phyloP scores from a whole-genome alignment of 2,888 invertebrate species.

The Torymus texanus region DNA sequence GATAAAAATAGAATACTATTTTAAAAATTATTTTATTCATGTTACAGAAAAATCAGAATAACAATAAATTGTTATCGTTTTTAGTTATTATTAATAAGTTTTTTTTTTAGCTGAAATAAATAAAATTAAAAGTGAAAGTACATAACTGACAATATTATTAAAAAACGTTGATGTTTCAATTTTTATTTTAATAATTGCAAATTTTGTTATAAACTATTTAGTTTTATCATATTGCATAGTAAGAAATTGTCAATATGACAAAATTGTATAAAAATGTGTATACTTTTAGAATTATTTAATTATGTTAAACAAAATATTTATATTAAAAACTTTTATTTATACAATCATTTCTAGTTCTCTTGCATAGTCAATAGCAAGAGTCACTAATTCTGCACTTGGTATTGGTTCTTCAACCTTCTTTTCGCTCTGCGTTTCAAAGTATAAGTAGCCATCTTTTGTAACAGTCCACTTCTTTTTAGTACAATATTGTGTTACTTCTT shows the following conservation, averaged over 20 bases:
- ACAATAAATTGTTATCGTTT: too few relatives aligned
- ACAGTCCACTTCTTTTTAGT: conserved; percentile 90
- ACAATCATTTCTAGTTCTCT: conserved; percentile 99
- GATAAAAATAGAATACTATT: too few relatives aligned
- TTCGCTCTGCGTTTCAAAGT: conserved; percentile 85
- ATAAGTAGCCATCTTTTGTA: conserved; percentile 86
- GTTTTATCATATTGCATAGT: conserved; percentile 18
- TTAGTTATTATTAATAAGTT: too few relatives aligned
- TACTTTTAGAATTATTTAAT: conserved; percentile 9
- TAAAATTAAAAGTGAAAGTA: too few relatives aligned
- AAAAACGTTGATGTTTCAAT: neutral
- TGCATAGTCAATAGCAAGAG: conserved; percentile 97
- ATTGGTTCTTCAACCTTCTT: conserved; percentile 86
- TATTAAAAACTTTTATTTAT: conserved; percentile 75
- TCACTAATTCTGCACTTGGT: conserved; percentile 92
- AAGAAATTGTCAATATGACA: conserved; percentile 52
- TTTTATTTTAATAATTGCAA: too few relatives aligned
- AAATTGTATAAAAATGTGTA: conserved; percentile 40
- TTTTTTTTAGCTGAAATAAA: too few relatives aligned
- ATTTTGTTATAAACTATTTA: neutral
- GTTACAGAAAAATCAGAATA: too few relatives aligned
- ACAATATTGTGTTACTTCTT: conserved; percentile 88
- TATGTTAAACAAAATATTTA: conserved; percentile 15
- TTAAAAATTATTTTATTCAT: too few relatives aligned
- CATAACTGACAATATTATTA: neutral